Percentiles rank a stretch among this genome's conserved stretches.
phyloP scores from a whole-genome alignment of 2,797 vertebrate genomes.

The Cirrhinus mrigala region DNA sequence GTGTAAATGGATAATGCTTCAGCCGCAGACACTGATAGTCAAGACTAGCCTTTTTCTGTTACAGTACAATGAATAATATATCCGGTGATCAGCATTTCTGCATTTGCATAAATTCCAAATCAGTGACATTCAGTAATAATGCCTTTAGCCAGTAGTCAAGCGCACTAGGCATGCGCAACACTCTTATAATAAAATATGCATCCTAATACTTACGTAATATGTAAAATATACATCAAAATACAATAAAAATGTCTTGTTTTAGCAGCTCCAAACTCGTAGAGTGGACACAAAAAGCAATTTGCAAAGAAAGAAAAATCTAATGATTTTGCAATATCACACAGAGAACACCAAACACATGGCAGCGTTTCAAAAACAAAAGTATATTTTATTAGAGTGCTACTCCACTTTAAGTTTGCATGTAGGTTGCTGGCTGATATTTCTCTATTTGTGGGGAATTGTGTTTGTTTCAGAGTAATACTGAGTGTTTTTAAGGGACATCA shows the following conservation, averaged over 20 bases:
- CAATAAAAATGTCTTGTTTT: neutral
- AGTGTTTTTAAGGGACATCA: neutral
- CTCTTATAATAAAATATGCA: slow-evolving; percentile 34
- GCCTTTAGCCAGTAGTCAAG: neutral
- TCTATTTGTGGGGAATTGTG: neutral
- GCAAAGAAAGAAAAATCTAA: neutral
- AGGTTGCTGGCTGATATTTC: slow-evolving; percentile 4
- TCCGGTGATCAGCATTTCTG: neutral
- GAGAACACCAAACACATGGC: neutral
- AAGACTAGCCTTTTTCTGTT: neutral
- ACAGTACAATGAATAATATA: slow-evolving; percentile 3
- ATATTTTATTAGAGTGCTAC: neutral
- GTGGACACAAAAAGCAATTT: neutral
- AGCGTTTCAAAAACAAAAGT: neutral
- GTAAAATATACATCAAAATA: slow-evolving; percentile 3
- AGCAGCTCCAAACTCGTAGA: neutral
- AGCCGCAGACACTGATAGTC: neutral
- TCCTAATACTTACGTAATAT: neutral
- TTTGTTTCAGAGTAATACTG: neutral
- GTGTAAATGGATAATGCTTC: slow-evolving; percentile 13
- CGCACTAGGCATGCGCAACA: neutral
- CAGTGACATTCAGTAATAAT: neutral
- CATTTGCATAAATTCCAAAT: slow-evolving; percentile 5
- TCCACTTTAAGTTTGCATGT: neutral
- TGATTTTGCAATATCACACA: neutral